A percentile compares a stretch with the other conserved stretches of the same genome.
These are phyloP conservation scores for Drosophila koepferae DNA, from an alignment of 2,888 invertebrate species.

Conservation along the genomic window DNA sequence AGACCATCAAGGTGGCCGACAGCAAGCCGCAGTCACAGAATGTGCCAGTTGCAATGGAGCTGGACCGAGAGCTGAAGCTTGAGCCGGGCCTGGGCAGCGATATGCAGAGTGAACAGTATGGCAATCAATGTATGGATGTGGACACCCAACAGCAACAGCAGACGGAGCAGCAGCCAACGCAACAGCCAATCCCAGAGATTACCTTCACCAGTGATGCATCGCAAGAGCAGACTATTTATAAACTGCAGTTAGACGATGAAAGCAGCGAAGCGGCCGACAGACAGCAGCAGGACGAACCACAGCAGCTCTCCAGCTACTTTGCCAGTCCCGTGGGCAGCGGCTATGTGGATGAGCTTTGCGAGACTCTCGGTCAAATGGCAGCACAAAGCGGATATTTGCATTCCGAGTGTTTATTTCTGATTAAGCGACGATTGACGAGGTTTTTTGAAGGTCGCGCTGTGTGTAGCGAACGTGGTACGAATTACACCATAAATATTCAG, in stretches of 20 bases:
- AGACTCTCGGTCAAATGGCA: slow-evolving; percentile 82
- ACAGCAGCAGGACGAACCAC: slow-evolving; percentile 46
- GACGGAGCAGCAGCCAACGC: slow-evolving; percentile 14
- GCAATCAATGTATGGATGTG: slow-evolving; percentile 15
- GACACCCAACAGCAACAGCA: slow-evolving; percentile 31
- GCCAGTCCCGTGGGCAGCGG: slow-evolving; percentile 76
- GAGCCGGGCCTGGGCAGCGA: slow-evolving; percentile 33
- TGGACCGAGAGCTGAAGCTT: slow-evolving; percentile 52
- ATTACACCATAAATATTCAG: neutral
- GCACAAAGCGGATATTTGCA: slow-evolving; percentile 83
- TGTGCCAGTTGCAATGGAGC: slow-evolving; percentile 64
- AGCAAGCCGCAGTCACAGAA: slow-evolving; percentile 14
- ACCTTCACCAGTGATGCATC: slow-evolving; percentile 31
- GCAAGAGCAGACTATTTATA: slow-evolving; percentile 74
- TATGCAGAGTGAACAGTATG: slow-evolving; percentile 39
- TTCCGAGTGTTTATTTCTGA: slow-evolving; percentile 81
- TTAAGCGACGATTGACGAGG: slow-evolving; percentile 75
- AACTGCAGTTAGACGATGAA: slow-evolving; percentile 78
- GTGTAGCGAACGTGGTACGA: slow-evolving; percentile 73
- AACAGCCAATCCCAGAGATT: slow-evolving; percentile 26
- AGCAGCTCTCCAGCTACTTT: slow-evolving; percentile 75
- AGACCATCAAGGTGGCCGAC: slow-evolving; percentile 75
- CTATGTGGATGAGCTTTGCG: slow-evolving; percentile 80
- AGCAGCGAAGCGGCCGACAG: slow-evolving; percentile 48
- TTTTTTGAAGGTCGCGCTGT: slow-evolving; percentile 80